Evolutionary conservation across 2,888 invertebrate genomes (phyloP), one percentile per base, ranked within the genome.

Genomic region (Lithophane ornitopus): DNA sequence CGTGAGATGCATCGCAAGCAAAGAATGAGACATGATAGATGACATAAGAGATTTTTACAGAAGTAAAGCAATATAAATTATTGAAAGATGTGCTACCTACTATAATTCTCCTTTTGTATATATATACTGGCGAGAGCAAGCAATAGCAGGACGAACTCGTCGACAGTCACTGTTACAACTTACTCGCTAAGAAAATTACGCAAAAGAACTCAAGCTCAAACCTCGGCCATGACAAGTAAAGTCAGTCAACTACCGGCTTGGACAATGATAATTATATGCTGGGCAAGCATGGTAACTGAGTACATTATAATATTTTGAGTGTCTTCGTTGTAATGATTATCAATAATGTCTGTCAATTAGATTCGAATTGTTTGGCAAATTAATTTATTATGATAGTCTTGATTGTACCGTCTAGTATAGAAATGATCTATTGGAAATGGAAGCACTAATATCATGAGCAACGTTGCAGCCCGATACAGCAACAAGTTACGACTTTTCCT

Each of bases 301-400:
- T 70, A 78, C 66, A 63, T 81, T 82, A 77, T 85, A 80, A 84
- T 78, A 75, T 71, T 85, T 86, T 85, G 78, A 82, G 87, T 89
- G 85, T 87, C 86, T 89, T 87, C 77, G 87, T 89, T 84, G 86
- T 88, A 85, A 80, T 69, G 34, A 80, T 83, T 80, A 84, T 85
- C 80, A 86, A 86, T 87, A 84, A 78, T 86, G 79, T 87, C 81
- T 89, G 90, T 91, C 90, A 91, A 91, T 90, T 91, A 91, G 88
- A 88, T 74, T 88, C 86, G 87, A 86, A 88, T 89, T 84, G 79
- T 88, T 90, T 90, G 86, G 86, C 89, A 88, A 85, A 87, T 85
- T 85, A 85, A 88, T 85, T 88, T 77, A 75, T 80, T 85, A 85
- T 88, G 87, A 86, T 87, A 88, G 86, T 87, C 83, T 85, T 77